phyloP scores from a whole-genome alignment of 2,888 invertebrate genomes.

The Alcis repandata region DNA sequence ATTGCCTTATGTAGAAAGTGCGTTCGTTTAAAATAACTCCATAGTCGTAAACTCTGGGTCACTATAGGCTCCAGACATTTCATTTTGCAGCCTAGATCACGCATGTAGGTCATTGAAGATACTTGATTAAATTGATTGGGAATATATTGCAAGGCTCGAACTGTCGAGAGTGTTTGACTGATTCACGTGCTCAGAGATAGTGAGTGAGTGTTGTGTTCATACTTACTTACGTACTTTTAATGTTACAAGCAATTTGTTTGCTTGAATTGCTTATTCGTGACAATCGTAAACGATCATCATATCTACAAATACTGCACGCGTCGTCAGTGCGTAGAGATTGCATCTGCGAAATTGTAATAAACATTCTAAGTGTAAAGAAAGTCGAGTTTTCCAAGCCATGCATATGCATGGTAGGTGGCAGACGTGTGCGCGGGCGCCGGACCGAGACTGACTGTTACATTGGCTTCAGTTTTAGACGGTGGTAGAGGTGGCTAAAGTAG shows the following conservation, averaged over 20 bases:
- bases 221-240: background rate
- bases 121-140: too few species aligned
- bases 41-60: too few species aligned
- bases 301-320: conserved; percentile 47
- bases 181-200: too few species aligned
- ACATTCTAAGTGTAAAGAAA: conserved; percentile 78
- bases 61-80: too few species aligned
- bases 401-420: conserved; percentile 67
- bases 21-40: background rate
- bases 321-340: conserved; percentile 70
- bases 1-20: conserved; percentile 14
- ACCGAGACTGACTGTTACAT: conserved; percentile 58
- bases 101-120: too few species aligned
- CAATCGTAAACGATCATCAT: conserved; percentile 47
- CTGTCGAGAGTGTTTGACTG: too few species aligned
- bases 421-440: conserved; percentile 60
- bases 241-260: conserved; percentile 5
- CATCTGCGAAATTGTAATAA: conserved; percentile 74
- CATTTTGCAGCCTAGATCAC: too few species aligned
- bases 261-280: conserved; percentile 41
- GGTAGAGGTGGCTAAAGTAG: conserved; percentile 2
- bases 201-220: too few species aligned
- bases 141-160: too few species aligned
- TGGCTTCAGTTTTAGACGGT: conserved; percentile 32
- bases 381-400: conserved; percentile 76